Conservation (phyloP, 92 coral and sea anemone genomes). For the Scolanthus callimorphus region DNA sequence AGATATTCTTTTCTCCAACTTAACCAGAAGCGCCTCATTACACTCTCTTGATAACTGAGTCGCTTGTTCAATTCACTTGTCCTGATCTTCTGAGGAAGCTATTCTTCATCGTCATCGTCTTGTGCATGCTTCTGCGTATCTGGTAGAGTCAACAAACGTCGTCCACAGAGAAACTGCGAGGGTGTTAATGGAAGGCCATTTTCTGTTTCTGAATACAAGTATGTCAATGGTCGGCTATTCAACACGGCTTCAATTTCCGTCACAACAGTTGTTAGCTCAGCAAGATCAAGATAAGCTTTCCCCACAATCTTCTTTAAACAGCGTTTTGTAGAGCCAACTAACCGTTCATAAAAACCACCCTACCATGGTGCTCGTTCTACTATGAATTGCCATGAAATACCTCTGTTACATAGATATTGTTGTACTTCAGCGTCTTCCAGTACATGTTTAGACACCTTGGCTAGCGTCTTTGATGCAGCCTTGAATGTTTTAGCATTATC, state of each 20-base stretch:
- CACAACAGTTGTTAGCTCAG: slow-evolving; percentile 13
- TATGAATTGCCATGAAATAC: slow-evolving; percentile 30
- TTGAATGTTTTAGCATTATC: slow-evolving; percentile 19
- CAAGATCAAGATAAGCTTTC: slow-evolving; percentile 2
- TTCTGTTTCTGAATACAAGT: slow-evolving; percentile 8
- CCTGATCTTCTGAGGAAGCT: slow-evolving; percentile 10
- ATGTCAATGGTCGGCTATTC: slow-evolving; percentile 19
- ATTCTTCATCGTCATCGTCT: slow-evolving; percentile 3
- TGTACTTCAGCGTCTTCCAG: slow-evolving; percentile 23
- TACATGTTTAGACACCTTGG: slow-evolving; percentile 1
- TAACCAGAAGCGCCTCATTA: slow-evolving; percentile 5
- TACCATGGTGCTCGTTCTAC: too few species aligned
- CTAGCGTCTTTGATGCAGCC: too few species aligned
- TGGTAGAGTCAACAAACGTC: slow-evolving; percentile 11
- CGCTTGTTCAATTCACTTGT: slow-evolving; percentile 3
- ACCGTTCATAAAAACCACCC: slow-evolving; percentile 38
- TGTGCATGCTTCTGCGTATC: too few species aligned
- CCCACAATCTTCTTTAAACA: slow-evolving; percentile 33
- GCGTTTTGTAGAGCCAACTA: slow-evolving; percentile 16
- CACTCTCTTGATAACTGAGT: slow-evolving; percentile 9
- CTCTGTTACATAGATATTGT: neutral
- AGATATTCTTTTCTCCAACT: slow-evolving; percentile 6
- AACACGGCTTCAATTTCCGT: slow-evolving; percentile 29
- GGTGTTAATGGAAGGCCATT: slow-evolving; percentile 22
- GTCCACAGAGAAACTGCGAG: slow-evolving; percentile 25